Percentiles rank a stretch among this genome's conserved stretches.
These are phyloP conservation scores for Agrotis clavis DNA, from an alignment of 2,888 invertebrate species.

Conservation along the genomic window DNA sequence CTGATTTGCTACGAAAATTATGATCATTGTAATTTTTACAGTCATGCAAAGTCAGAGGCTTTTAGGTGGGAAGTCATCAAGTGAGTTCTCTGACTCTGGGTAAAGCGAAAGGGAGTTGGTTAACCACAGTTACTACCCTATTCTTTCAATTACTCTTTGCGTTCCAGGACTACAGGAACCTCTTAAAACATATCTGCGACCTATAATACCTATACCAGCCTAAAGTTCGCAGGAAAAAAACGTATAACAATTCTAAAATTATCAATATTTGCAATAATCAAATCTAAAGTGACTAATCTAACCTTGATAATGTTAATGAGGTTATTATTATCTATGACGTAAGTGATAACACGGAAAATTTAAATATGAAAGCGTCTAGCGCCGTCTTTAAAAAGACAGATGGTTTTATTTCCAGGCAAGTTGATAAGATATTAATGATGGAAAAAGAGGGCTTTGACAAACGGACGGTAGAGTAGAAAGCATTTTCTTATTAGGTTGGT, in stretches of 20 bases:
- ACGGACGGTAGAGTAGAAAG: background rate
- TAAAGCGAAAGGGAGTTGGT: too few relatives aligned
- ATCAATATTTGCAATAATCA: constrained; percentile 3
- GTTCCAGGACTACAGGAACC: too few relatives aligned
- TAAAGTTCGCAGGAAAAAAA: constrained; percentile 1
- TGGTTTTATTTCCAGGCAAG: constrained; percentile 18
- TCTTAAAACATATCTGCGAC: too few relatives aligned
- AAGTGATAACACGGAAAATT: constrained; percentile 21
- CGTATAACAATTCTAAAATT: background rate
- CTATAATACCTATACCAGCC: too few relatives aligned
- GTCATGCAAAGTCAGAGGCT: too few relatives aligned
- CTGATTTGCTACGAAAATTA: too few relatives aligned
- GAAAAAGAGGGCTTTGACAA: constrained; percentile 11
- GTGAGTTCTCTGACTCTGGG: too few relatives aligned
- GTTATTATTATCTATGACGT: constrained; percentile 36
- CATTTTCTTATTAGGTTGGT: background rate
- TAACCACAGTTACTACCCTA: too few relatives aligned
- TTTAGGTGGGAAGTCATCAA: too few relatives aligned
- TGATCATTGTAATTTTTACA: too few relatives aligned
- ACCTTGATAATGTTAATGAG: constrained; percentile 46
- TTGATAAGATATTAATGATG: constrained; percentile 12
- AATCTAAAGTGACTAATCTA: constrained; percentile 21
- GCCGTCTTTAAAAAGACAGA: background rate
- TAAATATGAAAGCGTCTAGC: constrained; percentile 8
- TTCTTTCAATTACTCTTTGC: too few relatives aligned